phyloP scores from a whole-genome alignment of 2,797 vertebrate genomes.

The Sebastes itinus region DNA sequence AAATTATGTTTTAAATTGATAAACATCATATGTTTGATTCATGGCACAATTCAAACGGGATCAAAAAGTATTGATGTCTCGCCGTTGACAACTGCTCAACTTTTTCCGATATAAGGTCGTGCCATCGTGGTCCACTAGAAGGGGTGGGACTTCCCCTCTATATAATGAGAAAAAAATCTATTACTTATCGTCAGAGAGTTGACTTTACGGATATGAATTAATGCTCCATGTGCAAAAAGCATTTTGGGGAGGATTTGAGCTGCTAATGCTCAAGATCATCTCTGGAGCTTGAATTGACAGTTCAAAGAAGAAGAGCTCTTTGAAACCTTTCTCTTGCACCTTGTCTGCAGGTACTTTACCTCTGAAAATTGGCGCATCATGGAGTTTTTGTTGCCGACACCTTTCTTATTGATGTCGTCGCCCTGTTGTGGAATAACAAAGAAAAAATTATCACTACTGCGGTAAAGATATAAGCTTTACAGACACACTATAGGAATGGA shows the following conservation, averaged over 20 bases:
- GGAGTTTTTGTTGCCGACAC: not conserved
- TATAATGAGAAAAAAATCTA: too few relatives aligned
- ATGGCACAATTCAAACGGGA: too few relatives aligned
- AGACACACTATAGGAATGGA: not conserved
- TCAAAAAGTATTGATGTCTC: too few relatives aligned
- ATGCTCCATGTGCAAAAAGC: not conserved
- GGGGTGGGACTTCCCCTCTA: too few relatives aligned
- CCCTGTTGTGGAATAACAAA: constrained; percentile 12
- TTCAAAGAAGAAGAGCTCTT: not conserved
- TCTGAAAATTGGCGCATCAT: constrained; percentile 38
- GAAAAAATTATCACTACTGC: not conserved
- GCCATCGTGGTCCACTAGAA: too few relatives aligned
- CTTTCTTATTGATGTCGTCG: not conserved
- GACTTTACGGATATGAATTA: not conserved
- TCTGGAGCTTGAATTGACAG: not conserved
- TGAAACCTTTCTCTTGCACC: not conserved
- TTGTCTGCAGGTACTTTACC: constrained; percentile 23
- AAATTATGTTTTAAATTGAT: too few relatives aligned
- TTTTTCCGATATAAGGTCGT: too few relatives aligned
- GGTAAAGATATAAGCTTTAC: not conserved
- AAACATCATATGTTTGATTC: too few relatives aligned
- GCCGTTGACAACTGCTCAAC: too few relatives aligned
- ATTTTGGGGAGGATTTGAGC: not conserved
- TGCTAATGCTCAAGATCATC: not conserved
- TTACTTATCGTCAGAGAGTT: not conserved